A percentile compares a stretch with the other conserved stretches of the same genome.
Evolutionary conservation across 2,888 invertebrate genomes (phyloP).

Genomic region (Phragmatobia fuliginosa): DNA sequence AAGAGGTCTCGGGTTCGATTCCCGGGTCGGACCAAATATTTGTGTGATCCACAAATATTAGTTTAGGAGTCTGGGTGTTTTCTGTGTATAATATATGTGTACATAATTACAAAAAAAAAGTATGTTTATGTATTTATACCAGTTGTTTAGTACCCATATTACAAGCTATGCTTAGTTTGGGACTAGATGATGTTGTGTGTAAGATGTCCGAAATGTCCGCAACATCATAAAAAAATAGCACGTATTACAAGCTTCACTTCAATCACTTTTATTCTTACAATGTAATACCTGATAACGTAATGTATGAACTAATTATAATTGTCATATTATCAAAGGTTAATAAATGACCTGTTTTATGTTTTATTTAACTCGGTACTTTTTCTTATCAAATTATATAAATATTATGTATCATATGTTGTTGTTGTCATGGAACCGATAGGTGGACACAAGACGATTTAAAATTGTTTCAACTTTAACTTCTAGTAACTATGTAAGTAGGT

Average conservation of each 20-base stretch:
- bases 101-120: no score
- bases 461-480: background rate
- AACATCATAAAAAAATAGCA: no score
- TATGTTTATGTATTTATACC: no score
- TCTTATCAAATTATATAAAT: constrained; percentile 3
- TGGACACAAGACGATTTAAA: background rate
- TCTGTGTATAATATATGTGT: no score
- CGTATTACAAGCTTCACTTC: background rate
- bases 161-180: no score
- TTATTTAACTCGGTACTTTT: constrained; percentile 7
- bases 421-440: background rate
- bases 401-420: background rate
- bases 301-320: background rate
- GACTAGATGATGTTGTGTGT: no score
- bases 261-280: background rate
- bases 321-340: constrained; percentile 5
- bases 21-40: no score
- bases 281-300: background rate
- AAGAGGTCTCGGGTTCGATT: no score
- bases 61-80: no score
- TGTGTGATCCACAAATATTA: no score
- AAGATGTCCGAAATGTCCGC: no score
- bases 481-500: background rate
- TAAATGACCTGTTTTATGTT: constrained; percentile 6
- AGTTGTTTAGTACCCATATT: no score